phyloP scores from a whole-genome alignment of 2,888 invertebrate genomes.

The Drosophila testacea region DNA sequence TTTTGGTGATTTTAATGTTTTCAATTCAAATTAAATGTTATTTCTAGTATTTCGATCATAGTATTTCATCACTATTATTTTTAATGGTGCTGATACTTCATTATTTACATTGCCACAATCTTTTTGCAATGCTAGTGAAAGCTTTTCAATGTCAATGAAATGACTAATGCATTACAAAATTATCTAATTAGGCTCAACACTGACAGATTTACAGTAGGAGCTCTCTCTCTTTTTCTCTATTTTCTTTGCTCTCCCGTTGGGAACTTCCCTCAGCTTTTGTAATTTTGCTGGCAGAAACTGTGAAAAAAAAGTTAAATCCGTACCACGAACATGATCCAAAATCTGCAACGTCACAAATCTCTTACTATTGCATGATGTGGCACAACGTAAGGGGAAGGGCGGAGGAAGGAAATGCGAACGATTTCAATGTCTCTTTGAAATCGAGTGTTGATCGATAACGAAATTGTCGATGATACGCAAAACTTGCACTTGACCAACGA shows the following conservation, averaged over 20 bases:
- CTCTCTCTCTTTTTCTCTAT: background rate
- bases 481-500: conserved; percentile 57
- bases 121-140: no score
- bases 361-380: conserved; percentile 39
- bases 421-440: conserved; percentile 57
- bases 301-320: conserved; percentile 31
- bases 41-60: no score
- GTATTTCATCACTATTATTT: no score
- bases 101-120: no score
- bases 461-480: conserved; percentile 54
- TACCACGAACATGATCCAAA: conserved; percentile 14
- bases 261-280: background rate
- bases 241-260: background rate
- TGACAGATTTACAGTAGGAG: no score
- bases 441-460: conserved; percentile 53
- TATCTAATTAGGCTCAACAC: no score
- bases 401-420: background rate
- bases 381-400: conserved; percentile 12
- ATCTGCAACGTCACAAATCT: conserved; percentile 49
- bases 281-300: conserved; percentile 39
- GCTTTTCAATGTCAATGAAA: no score
- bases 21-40: no score
- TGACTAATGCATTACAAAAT: no score
- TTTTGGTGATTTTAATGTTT: no score
- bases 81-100: no score